A percentile compares a stretch with the other conserved stretches of the same genome.
phyloP scores from a whole-genome alignment of 1,140 invertebrate species.

The Drosophila nigromelanica region DNA sequence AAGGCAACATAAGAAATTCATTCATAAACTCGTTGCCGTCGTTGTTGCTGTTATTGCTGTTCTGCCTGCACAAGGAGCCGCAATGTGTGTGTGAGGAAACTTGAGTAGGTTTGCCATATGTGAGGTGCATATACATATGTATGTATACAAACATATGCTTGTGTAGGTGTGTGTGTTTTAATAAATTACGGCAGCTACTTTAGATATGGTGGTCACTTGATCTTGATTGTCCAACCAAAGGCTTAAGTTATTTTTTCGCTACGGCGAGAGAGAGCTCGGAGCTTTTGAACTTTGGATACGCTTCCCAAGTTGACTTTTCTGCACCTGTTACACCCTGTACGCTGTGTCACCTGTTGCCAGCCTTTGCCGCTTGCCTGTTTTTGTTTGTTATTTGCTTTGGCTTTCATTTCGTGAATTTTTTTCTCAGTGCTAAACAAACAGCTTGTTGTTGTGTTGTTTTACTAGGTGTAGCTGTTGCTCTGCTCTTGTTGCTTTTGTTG shows the following conservation, averaged over 20 bases:
- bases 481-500: conserved; percentile 52
- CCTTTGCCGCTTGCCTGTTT: conserved; percentile 31
- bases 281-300: conserved; percentile 41
- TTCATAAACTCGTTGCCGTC: conserved; percentile 72
- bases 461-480: conserved; percentile 57
- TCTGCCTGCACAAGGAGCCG: conserved; percentile 33
- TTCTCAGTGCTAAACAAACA: conserved; percentile 73
- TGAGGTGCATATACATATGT: conserved; percentile 21
- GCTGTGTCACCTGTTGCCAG: conserved; percentile 67
- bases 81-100: conserved; percentile 53
- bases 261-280: background rate
- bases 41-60: conserved; percentile 17
- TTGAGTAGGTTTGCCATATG: conserved; percentile 75
- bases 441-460: conserved; percentile 72
- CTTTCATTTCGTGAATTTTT: conserved; percentile 52
- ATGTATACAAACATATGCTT: background rate
- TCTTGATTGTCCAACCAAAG: conserved; percentile 15
- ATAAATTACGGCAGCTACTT: conserved; percentile 2
- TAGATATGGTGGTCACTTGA: conserved; percentile 31
- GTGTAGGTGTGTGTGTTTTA: background rate
- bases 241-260: background rate
- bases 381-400: conserved; percentile 52
- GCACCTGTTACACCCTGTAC: conserved; percentile 68
- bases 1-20: conserved; percentile 83
- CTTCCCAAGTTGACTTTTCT: conserved; percentile 17